These are phyloP conservation scores for Oenanthe oenanthe DNA, from an alignment of 2,113 vertebrate genomes.

Conservation along the genomic window DNA sequence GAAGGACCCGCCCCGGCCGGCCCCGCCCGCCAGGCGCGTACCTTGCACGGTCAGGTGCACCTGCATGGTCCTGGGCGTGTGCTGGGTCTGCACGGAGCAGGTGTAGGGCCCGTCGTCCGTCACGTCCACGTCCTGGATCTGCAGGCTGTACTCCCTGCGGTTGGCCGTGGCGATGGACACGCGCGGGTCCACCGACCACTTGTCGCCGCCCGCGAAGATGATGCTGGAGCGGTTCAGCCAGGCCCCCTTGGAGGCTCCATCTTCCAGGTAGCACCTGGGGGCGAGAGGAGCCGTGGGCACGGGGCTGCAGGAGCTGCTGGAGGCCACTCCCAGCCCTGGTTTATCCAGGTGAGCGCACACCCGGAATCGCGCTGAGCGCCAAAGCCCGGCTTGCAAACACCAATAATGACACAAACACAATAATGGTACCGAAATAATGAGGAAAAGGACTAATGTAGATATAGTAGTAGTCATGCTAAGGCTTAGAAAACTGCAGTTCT, in stretches of 20 bases:
- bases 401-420: no score
- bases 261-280: slow-evolving; percentile 93
- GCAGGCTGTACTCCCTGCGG: slow-evolving; percentile 94
- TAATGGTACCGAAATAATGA: no score
- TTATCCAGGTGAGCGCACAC: background rate
- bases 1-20: no score
- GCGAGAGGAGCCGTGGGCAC: background rate
- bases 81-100: slow-evolving; percentile 95
- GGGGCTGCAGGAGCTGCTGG: background rate
- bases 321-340: fast-evolving
- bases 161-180: slow-evolving; percentile 92
- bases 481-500: no score
- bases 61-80: slow-evolving; percentile 89
- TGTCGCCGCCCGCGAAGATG: slow-evolving; percentile 95
- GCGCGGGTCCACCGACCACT: slow-evolving; percentile 96
- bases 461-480: no score
- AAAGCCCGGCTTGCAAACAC: background rate
- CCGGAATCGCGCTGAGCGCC: fast-evolving
- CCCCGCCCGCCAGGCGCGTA: background rate
- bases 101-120: slow-evolving; percentile 95
- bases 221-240: slow-evolving; percentile 99
- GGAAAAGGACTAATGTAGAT: no score
- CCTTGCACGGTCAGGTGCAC: slow-evolving; percentile 96
- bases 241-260: slow-evolving; percentile 95
- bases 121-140: slow-evolving; percentile 97